Percentiles rank a stretch among this genome's conserved stretches.
Conservation (phyloP, 2,888 invertebrate genomes). For the Cheilosia grossa region DNA sequence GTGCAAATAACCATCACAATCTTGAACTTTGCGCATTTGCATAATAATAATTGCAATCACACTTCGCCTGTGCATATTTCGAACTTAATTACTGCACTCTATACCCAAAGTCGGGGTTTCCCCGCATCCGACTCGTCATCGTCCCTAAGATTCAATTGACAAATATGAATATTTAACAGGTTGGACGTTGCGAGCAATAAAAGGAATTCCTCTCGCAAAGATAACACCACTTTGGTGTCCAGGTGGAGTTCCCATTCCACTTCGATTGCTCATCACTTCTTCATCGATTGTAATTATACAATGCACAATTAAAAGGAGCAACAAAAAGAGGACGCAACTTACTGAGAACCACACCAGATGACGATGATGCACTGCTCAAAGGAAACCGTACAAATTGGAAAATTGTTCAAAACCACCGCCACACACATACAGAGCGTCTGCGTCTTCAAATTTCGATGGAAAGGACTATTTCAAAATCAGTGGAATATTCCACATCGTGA, state of each 20-base stretch:
- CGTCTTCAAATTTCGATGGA: slow-evolving; percentile 45
- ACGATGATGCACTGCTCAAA: slow-evolving; percentile 40
- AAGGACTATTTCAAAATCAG: slow-evolving; percentile 61
- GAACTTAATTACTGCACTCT: slow-evolving; percentile 62
- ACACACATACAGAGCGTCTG: background rate
- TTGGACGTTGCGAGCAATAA: background rate
- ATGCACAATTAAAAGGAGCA: slow-evolving; percentile 35
- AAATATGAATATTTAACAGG: slow-evolving; percentile 74
- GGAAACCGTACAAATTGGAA: slow-evolving; percentile 67
- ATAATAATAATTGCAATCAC: slow-evolving; percentile 69
- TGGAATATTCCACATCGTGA: slow-evolving; percentile 42
- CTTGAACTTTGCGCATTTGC: slow-evolving; percentile 58
- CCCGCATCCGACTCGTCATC: slow-evolving; percentile 2
- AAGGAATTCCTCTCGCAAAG: slow-evolving; percentile 26
- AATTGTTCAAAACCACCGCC: slow-evolving; percentile 13
- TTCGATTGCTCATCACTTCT: background rate
- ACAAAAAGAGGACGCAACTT: slow-evolving; percentile 25
- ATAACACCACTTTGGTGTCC: slow-evolving; percentile 48
- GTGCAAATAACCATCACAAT: slow-evolving; percentile 13
- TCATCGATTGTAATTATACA: slow-evolving; percentile 70
- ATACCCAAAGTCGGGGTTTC: slow-evolving; percentile 19
- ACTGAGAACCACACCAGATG: slow-evolving; percentile 67
- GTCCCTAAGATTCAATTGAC: slow-evolving; percentile 68
- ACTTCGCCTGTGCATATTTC: slow-evolving; percentile 41
- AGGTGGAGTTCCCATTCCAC: slow-evolving; percentile 6